Evolutionary conservation across 2,113 vertebrate species (phyloP).

Genomic region (Balaeniceps rex): DNA sequence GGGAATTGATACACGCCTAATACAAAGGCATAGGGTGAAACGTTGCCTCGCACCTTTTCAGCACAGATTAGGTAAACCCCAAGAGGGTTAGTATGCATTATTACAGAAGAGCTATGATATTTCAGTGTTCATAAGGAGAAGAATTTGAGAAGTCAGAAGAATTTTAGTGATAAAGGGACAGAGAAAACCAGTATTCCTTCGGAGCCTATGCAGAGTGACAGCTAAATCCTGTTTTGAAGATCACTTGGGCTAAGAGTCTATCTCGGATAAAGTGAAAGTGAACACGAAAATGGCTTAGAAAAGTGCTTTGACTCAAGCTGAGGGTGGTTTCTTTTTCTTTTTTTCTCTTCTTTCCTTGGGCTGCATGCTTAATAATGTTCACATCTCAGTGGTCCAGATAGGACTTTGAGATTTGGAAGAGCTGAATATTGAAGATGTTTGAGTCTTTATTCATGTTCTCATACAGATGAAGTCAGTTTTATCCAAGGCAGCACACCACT

Average conservation of each 20-base stretch:
- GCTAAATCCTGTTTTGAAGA: constrained; percentile 28
- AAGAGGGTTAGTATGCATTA: not conserved
- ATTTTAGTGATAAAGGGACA: not conserved
- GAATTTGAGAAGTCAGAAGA: not conserved
- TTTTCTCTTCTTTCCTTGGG: not conserved
- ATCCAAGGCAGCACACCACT: not conserved
- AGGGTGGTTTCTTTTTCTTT: not conserved
- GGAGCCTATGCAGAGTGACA: not conserved
- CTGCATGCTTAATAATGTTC: not conserved
- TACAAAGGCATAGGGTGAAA: not conserved
- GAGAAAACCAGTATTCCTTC: not conserved
- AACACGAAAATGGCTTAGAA: not conserved
- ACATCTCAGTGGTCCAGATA: not conserved
- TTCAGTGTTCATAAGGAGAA: not conserved
- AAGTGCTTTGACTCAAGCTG: not conserved
- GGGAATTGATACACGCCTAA: not conserved
- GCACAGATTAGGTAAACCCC: not conserved
- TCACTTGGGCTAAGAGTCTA: not conserved
- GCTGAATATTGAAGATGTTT: not conserved
- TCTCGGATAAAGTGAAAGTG: not conserved
- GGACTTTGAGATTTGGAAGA: not conserved
- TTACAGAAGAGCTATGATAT: not conserved
- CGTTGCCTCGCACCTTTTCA: not conserved
- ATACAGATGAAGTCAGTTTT: not conserved
- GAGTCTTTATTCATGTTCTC: not conserved